These are phyloP conservation scores for Rhagonycha lutea DNA, from an alignment of 2,888 invertebrate genomes.

Conservation along the genomic window DNA sequence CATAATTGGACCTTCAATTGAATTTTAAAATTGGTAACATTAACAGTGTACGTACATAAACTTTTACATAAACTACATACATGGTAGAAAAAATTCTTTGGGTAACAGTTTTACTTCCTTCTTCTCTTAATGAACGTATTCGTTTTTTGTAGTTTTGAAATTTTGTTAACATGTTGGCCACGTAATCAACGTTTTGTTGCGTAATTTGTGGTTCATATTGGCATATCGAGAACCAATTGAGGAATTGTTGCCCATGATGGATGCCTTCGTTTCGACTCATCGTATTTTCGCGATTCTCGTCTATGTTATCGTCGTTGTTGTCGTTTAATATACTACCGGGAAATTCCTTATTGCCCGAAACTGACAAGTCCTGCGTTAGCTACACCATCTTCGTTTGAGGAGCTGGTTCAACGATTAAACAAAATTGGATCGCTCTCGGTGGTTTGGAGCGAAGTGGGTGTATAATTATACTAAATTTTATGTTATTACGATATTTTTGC, in stretches of 20 bases:
- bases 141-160: background rate
- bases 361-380: background rate
- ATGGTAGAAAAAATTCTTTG: slow-evolving; percentile 5
- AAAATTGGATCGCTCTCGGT: background rate
- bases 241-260: slow-evolving; percentile 79
- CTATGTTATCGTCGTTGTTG: slow-evolving; percentile 15
- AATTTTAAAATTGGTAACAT: background rate
- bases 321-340: background rate
- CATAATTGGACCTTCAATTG: too few relatives aligned
- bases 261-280: slow-evolving; percentile 63
- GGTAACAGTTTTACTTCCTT: background rate
- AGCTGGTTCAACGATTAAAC: background rate
- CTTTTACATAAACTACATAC: slow-evolving; percentile 25
- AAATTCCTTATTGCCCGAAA: background rate
- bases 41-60: slow-evolving; percentile 17
- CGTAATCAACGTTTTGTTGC: background rate
- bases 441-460: background rate
- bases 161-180: background rate
- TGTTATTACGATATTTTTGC: too few relatives aligned
- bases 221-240: slow-evolving; percentile 68
- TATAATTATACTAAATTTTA: too few relatives aligned
- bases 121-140: background rate
- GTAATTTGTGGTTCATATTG: background rate
- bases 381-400: slow-evolving; percentile 17
- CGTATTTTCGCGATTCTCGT: background rate